Conservation (phyloP, 2,113 vertebrate species). For the Aphelocoma coerulescens region DNA sequence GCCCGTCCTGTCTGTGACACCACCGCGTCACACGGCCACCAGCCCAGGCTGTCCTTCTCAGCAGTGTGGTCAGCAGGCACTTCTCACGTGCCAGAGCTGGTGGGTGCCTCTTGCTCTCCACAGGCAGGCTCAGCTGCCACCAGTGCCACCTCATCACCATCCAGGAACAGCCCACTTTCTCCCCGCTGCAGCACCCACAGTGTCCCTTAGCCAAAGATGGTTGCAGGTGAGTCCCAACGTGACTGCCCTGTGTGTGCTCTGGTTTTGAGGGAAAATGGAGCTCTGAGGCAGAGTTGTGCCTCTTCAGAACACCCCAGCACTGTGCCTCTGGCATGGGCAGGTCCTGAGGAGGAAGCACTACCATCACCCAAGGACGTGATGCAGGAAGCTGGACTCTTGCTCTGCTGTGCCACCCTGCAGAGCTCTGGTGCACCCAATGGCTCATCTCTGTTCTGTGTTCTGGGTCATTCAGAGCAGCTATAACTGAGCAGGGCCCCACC, state of each 20-base stretch:
- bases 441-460: background rate
- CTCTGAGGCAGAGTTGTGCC: background rate
- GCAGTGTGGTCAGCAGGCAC: background rate
- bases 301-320: background rate
- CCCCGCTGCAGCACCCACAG: background rate
- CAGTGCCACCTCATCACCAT: background rate
- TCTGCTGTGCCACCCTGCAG: background rate
- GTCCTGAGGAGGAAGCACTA: background rate
- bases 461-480: background rate
- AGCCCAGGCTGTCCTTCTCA: background rate
- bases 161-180: background rate
- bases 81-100: background rate
- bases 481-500: background rate
- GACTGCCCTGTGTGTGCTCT: rapidly evolving
- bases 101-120: background rate
- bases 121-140: background rate
- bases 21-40: background rate
- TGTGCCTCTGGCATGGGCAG: rapidly evolving
- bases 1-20: background rate
- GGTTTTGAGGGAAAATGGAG: background rate
- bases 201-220: background rate
- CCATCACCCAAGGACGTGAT: rapidly evolving
- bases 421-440: background rate
- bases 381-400: background rate
- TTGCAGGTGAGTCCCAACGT: rapidly evolving